Evolutionary conservation across 2,113 vertebrate genomes (phyloP).

Genomic region (Aptenodytes patagonicus): DNA sequence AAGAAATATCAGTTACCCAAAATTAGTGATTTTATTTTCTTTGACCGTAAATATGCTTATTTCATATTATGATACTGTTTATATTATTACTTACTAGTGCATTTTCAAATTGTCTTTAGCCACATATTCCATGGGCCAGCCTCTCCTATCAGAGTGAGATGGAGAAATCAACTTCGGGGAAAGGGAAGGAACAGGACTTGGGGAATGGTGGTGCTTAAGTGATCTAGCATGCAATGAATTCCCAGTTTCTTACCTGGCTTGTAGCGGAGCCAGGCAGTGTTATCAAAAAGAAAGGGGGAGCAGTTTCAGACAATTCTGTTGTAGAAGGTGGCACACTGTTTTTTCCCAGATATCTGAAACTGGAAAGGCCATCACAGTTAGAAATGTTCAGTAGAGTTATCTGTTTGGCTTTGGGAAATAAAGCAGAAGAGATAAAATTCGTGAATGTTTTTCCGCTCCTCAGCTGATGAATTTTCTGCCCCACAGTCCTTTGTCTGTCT

Average conservation of each 20-base stretch:
- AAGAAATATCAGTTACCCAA: not conserved
- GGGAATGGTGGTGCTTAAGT: not conserved
- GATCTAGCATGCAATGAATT: not conserved
- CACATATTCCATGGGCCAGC: not conserved
- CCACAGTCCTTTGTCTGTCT: not conserved
- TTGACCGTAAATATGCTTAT: not conserved
- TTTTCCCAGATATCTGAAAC: not conserved
- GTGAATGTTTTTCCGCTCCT: not conserved
- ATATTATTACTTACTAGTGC: not conserved
- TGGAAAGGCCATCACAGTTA: not conserved
- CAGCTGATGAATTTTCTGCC: not conserved
- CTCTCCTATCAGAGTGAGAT: not conserved
- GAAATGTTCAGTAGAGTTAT: not conserved
- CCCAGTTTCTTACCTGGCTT: not conserved
- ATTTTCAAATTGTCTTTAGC: not conserved
- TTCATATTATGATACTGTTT: not conserved
- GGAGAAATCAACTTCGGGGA: not conserved
- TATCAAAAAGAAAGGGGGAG: not conserved
- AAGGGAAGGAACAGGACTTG: not conserved
- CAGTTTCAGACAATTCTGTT: not conserved
- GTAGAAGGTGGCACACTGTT: not conserved
- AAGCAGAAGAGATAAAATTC: not conserved
- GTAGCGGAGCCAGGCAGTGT: not conserved
- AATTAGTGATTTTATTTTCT: not conserved
- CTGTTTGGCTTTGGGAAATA: not conserved